These are phyloP conservation scores for Steinernema hermaphroditum DNA, from an alignment of 2,888 invertebrate species.

Conservation along the genomic window DNA sequence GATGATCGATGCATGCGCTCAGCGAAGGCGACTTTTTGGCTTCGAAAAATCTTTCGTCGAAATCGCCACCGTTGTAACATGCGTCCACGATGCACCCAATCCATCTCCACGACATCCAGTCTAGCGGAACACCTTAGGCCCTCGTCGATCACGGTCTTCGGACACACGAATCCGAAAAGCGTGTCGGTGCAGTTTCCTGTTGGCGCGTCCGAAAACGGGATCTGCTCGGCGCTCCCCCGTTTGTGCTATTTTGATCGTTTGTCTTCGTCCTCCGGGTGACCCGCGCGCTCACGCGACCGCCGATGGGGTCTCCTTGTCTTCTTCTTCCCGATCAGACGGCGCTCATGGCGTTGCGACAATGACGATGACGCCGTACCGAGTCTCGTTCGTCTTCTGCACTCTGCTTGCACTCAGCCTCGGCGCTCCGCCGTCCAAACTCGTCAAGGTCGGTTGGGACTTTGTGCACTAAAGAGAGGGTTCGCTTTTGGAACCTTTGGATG, in stretches of 20 bases:
- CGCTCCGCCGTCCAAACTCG: conserved; percentile 17
- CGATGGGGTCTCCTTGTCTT: conserved; percentile 2
- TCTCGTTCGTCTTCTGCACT: conserved; percentile 25
- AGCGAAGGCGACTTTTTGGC: conserved; percentile 8
- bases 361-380: conserved; percentile 8
- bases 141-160: neutral
- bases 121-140: neutral
- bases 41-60: neutral
- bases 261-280: neutral
- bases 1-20: neutral
- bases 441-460: neutral
- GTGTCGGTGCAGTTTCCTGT: neutral
- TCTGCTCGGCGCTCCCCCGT: neutral
- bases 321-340: neutral
- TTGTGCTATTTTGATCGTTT: conserved; percentile 23
- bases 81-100: too few relatives aligned
- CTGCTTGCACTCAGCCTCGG: neutral
- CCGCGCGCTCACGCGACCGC: conserved; percentile 6
- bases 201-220: conserved; percentile 10
- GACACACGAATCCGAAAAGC: neutral
- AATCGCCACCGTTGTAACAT: neutral
- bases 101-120: too few relatives aligned
- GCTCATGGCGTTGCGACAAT: conserved; percentile 15
- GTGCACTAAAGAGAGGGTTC: too few relatives aligned
- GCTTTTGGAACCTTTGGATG: too few relatives aligned